phyloP scores from a whole-genome alignment of 2,113 vertebrate genomes.

The Candoia aspera region DNA sequence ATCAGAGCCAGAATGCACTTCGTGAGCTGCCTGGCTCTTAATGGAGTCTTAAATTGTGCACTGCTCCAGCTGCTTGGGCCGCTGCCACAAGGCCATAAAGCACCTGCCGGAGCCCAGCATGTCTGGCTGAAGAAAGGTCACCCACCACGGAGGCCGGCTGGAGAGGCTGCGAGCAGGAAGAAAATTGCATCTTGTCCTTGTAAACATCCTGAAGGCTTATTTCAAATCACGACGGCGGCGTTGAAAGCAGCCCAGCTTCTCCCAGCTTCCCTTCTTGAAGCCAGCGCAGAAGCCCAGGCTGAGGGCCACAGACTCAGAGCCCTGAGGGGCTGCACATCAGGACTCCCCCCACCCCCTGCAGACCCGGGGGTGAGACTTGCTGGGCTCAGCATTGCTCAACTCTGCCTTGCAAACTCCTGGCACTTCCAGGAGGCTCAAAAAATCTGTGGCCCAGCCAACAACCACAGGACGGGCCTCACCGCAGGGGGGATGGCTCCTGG shows the following conservation, averaged over 20 bases:
- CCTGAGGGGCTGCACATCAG: background rate
- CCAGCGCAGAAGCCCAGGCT: background rate
- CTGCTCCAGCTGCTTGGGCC: background rate
- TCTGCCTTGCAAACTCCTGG: background rate
- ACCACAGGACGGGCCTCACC: background rate
- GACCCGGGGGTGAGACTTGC: background rate
- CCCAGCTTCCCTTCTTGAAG: background rate
- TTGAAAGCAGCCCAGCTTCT: background rate
- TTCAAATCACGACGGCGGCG: background rate
- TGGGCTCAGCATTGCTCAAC: background rate
- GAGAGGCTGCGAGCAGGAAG: background rate
- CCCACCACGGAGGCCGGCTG: background rate
- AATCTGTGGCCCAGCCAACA: background rate
- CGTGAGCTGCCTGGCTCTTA: background rate
- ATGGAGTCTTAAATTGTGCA: background rate
- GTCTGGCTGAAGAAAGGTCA: background rate
- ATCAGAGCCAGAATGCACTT: background rate
- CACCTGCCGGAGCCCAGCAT: background rate
- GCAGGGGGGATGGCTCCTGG: background rate
- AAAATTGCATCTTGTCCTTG: background rate
- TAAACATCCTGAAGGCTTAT: background rate
- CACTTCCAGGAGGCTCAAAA: background rate
- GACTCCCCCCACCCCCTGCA: background rate
- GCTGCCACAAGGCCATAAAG: background rate
- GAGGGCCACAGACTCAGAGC: background rate